These are phyloP conservation scores for Celastrina argiolus DNA, from an alignment of 2,888 invertebrate species.

Conservation along the genomic window DNA sequence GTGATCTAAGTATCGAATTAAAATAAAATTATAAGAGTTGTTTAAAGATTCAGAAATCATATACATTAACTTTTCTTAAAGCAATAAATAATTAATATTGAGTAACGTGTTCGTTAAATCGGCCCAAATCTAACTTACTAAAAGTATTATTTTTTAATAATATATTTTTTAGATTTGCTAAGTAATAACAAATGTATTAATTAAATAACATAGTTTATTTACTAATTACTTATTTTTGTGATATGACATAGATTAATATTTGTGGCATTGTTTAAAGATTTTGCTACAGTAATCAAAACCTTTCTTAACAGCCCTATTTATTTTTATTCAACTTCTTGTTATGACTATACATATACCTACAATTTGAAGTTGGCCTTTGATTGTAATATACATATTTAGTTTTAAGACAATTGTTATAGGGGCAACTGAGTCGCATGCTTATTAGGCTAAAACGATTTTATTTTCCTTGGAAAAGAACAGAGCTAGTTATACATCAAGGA, in stretches of 20 bases:
- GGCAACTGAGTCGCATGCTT: neutral
- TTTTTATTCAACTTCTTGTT: slow-evolving; percentile 12
- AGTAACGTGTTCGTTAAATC: neutral
- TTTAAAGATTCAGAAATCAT: neutral
- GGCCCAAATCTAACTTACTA: neutral
- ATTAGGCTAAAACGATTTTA: neutral
- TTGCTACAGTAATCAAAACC: slow-evolving; percentile 16
- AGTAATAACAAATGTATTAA: neutral
- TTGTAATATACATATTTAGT: slow-evolving; percentile 9
- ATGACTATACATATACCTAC: neutral
- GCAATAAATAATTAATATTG: neutral
- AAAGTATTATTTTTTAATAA: slow-evolving; percentile 11
- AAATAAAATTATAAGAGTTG: neutral
- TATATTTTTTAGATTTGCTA: neutral
- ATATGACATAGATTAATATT: neutral
- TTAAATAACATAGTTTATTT: slow-evolving; percentile 3
- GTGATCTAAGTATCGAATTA: neutral
- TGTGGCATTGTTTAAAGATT: slow-evolving; percentile 13
- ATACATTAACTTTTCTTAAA: neutral
- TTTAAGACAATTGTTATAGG: slow-evolving; percentile 10
- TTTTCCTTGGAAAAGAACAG: neutral
- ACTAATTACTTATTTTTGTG: slow-evolving; percentile 3
- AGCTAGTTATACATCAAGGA: neutral
- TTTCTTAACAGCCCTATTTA: slow-evolving; percentile 14
- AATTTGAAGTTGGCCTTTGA: slow-evolving; percentile 21